Base-by-base conservation (phyloP, 2,113 vertebrate genomes). In the Sinocyclocheilus maitianheensis region DNA sequence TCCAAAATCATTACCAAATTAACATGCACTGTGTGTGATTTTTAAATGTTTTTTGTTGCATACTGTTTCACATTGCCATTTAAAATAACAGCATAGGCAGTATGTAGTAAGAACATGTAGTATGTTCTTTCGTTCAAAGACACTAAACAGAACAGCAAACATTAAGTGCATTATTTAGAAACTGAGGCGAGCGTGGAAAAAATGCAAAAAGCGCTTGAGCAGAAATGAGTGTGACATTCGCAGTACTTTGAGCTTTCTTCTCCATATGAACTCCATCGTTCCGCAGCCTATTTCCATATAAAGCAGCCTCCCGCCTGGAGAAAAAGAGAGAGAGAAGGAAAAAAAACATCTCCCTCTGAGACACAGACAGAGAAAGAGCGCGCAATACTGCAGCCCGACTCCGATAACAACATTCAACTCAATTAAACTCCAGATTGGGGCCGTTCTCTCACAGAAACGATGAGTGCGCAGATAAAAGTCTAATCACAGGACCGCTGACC, bases 261-360 rank as follows among this genome's bases (percentile, higher is more conserved):
- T 48, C 40, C 7, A 3, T 48, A 10, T 63, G 74, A 77, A 51
- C 46, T 77, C 74, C 24, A 5, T 77, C 37, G 71, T 60, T 78
- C 77, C n/a, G 53, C 77, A 62, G 77, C 77, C 77, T 58, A 79
- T 79, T 79, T 79, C 77, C 55, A 79, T 79, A 79, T 79, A 62
- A 79, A 79, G 77, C 77, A 79, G 77, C 77, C 77, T 79, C 77
- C 77, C 13, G 77, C 77, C 55, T 79, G 20, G 34, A 79, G 77
- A 62, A 24, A 79, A 20, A 77, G 74, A 26, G 69, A 72, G 34
- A 72, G 69, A 40, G 46, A 48, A 3, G 46, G 46, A 12, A 34
- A 20, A 30, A 78, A 62, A 62, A 62, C 11, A 60, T 40, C 77
- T 79, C 77, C 55, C 77, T 79, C 77, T 62, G 77, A 80, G 78